A percentile compares a stretch with the other conserved stretches of the same genome.
Evolutionary conservation across 2,797 vertebrate genomes (phyloP).

Genomic region (Chaenodraco wilsoni): DNA sequence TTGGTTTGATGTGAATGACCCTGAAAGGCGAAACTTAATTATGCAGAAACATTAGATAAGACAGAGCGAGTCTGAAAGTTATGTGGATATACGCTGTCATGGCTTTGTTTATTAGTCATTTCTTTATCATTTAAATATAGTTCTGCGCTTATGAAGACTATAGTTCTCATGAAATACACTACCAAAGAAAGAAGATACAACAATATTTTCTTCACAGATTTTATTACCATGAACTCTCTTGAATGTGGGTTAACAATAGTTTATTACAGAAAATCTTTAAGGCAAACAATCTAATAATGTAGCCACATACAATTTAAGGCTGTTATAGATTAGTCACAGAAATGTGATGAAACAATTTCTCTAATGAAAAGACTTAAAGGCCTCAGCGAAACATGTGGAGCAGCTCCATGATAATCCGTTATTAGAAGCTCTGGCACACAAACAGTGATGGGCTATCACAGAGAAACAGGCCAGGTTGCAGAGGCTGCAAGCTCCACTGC

Average conservation of each 20-base stretch:
- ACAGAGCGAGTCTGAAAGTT: slow-evolving; percentile 2
- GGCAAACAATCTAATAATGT: slow-evolving; percentile 38
- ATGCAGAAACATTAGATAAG: slow-evolving; percentile 14
- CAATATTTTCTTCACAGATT: slow-evolving; percentile 14
- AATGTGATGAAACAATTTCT: slow-evolving; percentile 70
- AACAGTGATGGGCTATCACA: slow-evolving; percentile 70
- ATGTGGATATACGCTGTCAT: slow-evolving; percentile 7
- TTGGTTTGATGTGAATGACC: slow-evolving; percentile 13
- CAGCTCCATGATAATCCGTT: slow-evolving; percentile 74
- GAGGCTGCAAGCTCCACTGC: slow-evolving; percentile 56
- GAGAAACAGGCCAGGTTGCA: slow-evolving; percentile 69
- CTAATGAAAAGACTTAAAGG: slow-evolving; percentile 77
- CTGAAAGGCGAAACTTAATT: slow-evolving; percentile 7
- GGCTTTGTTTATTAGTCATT: not conserved
- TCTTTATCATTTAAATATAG: slow-evolving; percentile 13
- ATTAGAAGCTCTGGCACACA: slow-evolving; percentile 75
- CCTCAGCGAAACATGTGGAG: slow-evolving; percentile 72
- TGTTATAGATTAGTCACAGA: slow-evolving; percentile 67
- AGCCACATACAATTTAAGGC: slow-evolving; percentile 46
- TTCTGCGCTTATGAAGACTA: slow-evolving; percentile 9
- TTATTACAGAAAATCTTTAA: slow-evolving; percentile 28
- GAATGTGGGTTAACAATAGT: slow-evolving; percentile 30
- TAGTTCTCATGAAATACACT: not conserved
- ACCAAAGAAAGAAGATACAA: not conserved
- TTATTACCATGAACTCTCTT: slow-evolving; percentile 1